These are phyloP conservation scores for Helarctos malayanus DNA, from an alignment of 2,797 vertebrate genomes.

Conservation along the genomic window DNA sequence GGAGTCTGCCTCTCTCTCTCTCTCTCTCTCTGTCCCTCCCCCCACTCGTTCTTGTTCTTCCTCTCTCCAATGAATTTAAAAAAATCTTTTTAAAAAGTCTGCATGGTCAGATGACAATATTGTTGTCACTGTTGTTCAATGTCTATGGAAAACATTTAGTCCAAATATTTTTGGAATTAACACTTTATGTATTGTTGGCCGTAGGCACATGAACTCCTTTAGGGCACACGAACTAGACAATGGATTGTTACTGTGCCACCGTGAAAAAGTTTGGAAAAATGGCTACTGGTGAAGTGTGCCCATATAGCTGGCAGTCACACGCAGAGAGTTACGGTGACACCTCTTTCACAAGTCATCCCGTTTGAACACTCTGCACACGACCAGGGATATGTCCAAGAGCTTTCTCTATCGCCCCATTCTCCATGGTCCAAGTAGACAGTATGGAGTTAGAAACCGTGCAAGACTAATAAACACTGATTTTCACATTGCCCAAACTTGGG, in stretches of 20 bases:
- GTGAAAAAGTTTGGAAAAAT: background rate
- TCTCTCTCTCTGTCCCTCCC: background rate
- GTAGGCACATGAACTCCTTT: background rate
- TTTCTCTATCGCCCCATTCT: too few species aligned
- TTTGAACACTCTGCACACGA: background rate
- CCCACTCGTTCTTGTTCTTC: fast-evolving
- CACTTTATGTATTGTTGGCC: background rate
- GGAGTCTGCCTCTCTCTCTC: background rate
- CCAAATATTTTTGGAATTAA: background rate
- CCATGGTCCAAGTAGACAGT: background rate
- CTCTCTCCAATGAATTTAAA: background rate
- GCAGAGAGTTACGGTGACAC: background rate
- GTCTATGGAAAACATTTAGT: background rate
- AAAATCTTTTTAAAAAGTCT: background rate
- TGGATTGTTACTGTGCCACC: background rate
- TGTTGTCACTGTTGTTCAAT: background rate
- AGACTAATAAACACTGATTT: background rate
- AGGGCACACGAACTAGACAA: fast-evolving
- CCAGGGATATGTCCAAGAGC: background rate
- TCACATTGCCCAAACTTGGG: background rate
- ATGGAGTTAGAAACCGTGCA: background rate
- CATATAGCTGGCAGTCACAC: background rate
- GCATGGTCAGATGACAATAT: background rate
- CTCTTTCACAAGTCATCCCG: background rate
- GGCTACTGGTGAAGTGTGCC: background rate